Conservation (phyloP, 2,113 vertebrate species). For the Daubentonia madagascariensis region DNA sequence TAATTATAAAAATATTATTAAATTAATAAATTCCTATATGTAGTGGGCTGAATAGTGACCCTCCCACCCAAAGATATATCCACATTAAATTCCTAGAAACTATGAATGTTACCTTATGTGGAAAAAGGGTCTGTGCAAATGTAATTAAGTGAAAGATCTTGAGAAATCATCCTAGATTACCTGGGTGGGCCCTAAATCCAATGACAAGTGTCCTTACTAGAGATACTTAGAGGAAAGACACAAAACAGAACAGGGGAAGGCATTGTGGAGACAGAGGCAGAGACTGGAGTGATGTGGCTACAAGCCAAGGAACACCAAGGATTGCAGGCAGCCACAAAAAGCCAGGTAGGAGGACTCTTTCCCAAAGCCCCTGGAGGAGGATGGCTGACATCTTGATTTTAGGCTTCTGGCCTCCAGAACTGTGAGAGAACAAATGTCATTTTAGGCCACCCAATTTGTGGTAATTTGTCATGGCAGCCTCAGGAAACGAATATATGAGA, state of each 20-base stretch:
- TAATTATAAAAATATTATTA: not conserved
- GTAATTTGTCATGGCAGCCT: not conserved
- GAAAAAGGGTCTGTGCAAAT: not conserved
- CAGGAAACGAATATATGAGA: not conserved
- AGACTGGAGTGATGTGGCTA: not conserved
- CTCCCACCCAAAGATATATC: not conserved
- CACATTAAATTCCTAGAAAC: not conserved
- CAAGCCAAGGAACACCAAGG: not conserved
- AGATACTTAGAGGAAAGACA: not conserved
- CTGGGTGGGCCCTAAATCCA: not conserved
- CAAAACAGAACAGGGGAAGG: not conserved
- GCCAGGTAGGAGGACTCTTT: too few relatives aligned
- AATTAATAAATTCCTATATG: not conserved
- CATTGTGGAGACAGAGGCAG: not conserved
- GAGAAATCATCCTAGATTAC: not conserved
- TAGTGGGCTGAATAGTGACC: not conserved
- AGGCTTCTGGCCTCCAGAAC: not conserved
- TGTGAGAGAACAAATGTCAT: not conserved
- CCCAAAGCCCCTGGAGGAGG: not conserved
- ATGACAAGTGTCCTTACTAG: not conserved
- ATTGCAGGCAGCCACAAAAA: not conserved
- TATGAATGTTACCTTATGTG: not conserved
- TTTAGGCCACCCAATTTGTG: not conserved
- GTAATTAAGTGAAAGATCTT: not conserved
- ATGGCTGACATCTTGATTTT: not conserved